Base-by-base conservation (phyloP, 1,140 invertebrate species). In the Drosophila kepulauana region DNA sequence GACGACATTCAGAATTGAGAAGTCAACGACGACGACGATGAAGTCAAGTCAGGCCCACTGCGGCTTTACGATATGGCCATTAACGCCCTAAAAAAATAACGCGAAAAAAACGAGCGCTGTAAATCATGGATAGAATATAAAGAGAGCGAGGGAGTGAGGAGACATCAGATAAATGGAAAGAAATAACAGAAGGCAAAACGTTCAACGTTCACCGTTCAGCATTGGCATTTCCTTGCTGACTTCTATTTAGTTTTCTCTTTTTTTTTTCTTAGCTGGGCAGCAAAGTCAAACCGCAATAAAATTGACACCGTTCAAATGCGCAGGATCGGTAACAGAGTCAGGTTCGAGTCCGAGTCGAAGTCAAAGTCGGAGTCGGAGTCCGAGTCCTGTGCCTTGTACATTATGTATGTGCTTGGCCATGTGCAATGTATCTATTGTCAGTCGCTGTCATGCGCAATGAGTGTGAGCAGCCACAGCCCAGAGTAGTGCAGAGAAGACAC, bases 241-340 rank as follows among this genome's bases (percentile, higher is more conserved):
- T 58, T 25, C 20, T 25, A 25, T 25, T 25, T 25, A 25, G 20
- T 25, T 25, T 35, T 54, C 46, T 66, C 1, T 38, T 33, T 38
- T 11, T 38, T 7, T 38, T 38, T 38, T 38, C 8, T 10, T 38
- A 25, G 35, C 35, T 4, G 46, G 56, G 61, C 58, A 66, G 61
- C 71, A 84, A 82, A 91, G 91, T 92, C 91, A 92, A 92, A 92
- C 91, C 91, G 90, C 91, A 92, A 91, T 92, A 92, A 92, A 92
- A 80, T 91, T 91, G 86, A 90, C 85, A 89, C 76, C 78, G 72
- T 78, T 63, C 51, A 67, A 73, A 76, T 76, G 80, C 85, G 80
- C 85, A 87, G 82, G 84, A 84, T 75, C 81, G 25, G 61, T 20
- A 63, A 64, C 35, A 59, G 28, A 2, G 41, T 41, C 41, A 35